Evolutionary conservation across 2,113 vertebrate genomes (phyloP), one percentile per base, ranked within the genome.

Genomic region (Synchiropus splendidus): DNA sequence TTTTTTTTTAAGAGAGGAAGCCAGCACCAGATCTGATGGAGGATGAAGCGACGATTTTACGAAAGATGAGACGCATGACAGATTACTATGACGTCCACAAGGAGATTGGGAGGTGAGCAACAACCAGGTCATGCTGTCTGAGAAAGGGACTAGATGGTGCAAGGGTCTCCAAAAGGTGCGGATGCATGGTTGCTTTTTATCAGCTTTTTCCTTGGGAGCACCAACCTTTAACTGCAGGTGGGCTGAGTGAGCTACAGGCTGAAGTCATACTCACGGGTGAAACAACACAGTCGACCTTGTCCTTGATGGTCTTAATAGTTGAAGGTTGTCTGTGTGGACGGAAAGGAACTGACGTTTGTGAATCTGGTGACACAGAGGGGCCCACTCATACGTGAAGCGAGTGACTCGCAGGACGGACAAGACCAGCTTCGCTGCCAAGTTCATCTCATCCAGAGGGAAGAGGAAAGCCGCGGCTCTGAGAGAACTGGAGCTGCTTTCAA

Each of bases 71-170:
- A 27, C 84, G 80, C 18, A 61, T 97, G 61, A 87, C 88, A 0
- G 91, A 98, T 73, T 94, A 90, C 60, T 97, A 92, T 0, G 88
- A 92, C 5, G 79, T 90, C 57, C 91, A 94, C 0, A 92, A 94
- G 64, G 92, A 97, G 78, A 92, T 98, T 0, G 90, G 90, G 58
- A 89, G 94, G 93, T 94, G 64, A n/a, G n/a, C n/a, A n/a, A n/a
- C n/a, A n/a, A n/a, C n/a, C n/a, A n/a, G n/a, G n/a, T n/a, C n/a
- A n/a, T n/a, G n/a, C n/a, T n/a, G n/a, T n/a, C n/a, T n/a, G n/a
- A n/a, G n/a, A n/a, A n/a, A n/a, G n/a, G n/a, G n/a, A n/a, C n/a
- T n/a, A n/a, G n/a, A n/a, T n/a, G n/a, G n/a, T n/a, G n/a, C n/a
- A n/a, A n/a, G n/a, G n/a, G n/a, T n/a, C n/a, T n/a, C n/a, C n/a